Evolutionary conservation across 1,140 invertebrate genomes (phyloP).

Genomic region (Pachypeltis micranthus): DNA sequence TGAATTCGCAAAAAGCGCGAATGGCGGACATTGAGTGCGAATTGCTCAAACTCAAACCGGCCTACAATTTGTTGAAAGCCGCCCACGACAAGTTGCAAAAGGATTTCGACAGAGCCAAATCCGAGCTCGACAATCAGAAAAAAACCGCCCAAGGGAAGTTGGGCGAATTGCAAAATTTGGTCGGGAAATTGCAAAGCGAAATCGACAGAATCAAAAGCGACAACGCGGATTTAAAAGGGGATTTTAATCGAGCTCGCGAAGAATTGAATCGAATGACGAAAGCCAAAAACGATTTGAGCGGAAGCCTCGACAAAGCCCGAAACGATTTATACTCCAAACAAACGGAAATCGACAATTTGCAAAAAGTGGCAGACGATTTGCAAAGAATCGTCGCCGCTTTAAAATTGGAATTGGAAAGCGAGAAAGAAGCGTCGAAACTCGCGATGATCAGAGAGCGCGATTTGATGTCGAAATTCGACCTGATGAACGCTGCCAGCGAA

Average conservation of each 20-base stretch:
- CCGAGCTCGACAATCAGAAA: background rate
- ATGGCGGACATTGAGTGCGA: background rate
- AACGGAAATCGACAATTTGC: background rate
- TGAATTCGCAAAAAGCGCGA: background rate
- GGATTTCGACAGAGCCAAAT: background rate
- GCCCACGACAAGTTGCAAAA: background rate
- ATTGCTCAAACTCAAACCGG: background rate
- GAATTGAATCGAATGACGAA: background rate
- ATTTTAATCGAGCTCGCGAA: background rate
- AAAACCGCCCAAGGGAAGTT: background rate
- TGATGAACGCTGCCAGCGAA: background rate
- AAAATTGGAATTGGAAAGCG: background rate
- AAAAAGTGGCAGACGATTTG: conserved; percentile 2
- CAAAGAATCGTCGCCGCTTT: background rate
- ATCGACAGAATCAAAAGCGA: background rate
- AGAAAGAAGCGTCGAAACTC: background rate
- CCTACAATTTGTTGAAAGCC: background rate
- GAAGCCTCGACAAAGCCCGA: background rate
- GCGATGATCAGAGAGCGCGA: background rate
- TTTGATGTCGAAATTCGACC: background rate
- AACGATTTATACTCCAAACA: background rate
- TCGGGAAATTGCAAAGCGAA: background rate
- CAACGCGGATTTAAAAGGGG: background rate
- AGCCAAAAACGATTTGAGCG: background rate
- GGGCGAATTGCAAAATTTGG: background rate